A percentile compares a stretch with the other conserved stretches of the same genome.
Evolutionary conservation across 2,888 invertebrate species (phyloP).

Genomic region (Rhingia rostrata): DNA sequence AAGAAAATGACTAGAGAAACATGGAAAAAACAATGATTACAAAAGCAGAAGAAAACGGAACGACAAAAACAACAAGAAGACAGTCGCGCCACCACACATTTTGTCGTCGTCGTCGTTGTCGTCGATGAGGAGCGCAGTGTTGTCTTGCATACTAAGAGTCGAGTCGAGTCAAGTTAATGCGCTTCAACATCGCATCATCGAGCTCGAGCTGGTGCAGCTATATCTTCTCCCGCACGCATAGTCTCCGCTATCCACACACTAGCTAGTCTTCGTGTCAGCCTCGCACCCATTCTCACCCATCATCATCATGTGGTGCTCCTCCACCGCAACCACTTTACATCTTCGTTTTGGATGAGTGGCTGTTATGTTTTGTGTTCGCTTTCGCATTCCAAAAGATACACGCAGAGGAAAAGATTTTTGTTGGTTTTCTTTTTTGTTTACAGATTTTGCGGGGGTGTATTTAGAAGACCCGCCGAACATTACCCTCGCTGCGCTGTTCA

Average conservation of each 20-base stretch:
- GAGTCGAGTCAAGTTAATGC: constrained; percentile 66
- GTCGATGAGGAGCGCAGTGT: constrained; percentile 27
- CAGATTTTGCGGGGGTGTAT: constrained; percentile 62
- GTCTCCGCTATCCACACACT: constrained; percentile 23
- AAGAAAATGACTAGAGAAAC: constrained; percentile 47
- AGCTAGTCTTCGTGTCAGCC: constrained; percentile 2
- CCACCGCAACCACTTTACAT: constrained; percentile 47
- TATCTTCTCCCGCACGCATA: constrained; percentile 40
- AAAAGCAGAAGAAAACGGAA: constrained; percentile 13
- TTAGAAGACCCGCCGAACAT: constrained; percentile 29
- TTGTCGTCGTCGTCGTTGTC: constrained; percentile 31
- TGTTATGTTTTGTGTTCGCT: constrained; percentile 50
- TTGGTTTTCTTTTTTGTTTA: constrained; percentile 14
- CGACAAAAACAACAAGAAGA: constrained; percentile 30
- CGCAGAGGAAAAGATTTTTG: constrained; percentile 42
- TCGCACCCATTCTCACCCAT: background rate
- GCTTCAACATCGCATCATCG: constrained; percentile 58
- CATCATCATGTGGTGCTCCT: constrained; percentile 18
- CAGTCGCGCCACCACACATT: constrained; percentile 32
- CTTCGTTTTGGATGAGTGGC: constrained; percentile 68
- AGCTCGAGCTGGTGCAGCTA: constrained; percentile 50
- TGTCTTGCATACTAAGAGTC: constrained; percentile 72
- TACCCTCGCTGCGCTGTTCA: constrained; percentile 46
- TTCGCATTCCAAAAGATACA: constrained; percentile 57
- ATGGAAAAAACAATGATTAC: constrained; percentile 17